A percentile compares a stretch with the other conserved stretches of the same genome.
These are phyloP conservation scores for Tichodroma muraria DNA, from an alignment of 2,113 vertebrate genomes.

Conservation along the genomic window DNA sequence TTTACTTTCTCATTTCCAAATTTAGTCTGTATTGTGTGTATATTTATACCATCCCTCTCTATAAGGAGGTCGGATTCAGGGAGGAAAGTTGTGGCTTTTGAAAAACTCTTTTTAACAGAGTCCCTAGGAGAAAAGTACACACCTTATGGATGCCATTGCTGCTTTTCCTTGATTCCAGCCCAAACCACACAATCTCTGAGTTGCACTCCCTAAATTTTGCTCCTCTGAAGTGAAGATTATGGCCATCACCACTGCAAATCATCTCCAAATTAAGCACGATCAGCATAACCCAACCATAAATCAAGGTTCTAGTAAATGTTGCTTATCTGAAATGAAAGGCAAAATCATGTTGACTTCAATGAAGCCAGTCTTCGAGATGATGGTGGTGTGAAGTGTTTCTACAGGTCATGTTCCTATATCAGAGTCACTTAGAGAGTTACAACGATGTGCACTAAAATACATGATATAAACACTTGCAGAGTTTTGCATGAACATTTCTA, in stretches of 20 bases:
- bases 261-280: neutral
- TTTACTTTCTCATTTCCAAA: neutral
- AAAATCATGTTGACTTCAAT: neutral
- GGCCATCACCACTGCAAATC: neutral
- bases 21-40: neutral
- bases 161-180: neutral
- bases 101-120: neutral
- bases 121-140: neutral
- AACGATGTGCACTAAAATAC: neutral
- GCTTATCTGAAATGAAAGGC: neutral
- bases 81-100: neutral
- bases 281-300: neutral
- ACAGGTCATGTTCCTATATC: neutral
- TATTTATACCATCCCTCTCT: neutral
- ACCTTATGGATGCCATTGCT: neutral
- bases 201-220: neutral
- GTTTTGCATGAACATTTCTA: neutral
- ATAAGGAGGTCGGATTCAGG: neutral
- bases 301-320: neutral
- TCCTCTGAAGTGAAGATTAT: neutral
- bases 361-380: neutral
- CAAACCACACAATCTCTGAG: accelerated
- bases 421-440: neutral
- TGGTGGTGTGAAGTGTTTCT: neutral
- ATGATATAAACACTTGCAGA: neutral